Evolutionary conservation across 2,797 vertebrate species (phyloP), one percentile per base, ranked within the genome.

Genomic region (Enteromius argenteus): DNA sequence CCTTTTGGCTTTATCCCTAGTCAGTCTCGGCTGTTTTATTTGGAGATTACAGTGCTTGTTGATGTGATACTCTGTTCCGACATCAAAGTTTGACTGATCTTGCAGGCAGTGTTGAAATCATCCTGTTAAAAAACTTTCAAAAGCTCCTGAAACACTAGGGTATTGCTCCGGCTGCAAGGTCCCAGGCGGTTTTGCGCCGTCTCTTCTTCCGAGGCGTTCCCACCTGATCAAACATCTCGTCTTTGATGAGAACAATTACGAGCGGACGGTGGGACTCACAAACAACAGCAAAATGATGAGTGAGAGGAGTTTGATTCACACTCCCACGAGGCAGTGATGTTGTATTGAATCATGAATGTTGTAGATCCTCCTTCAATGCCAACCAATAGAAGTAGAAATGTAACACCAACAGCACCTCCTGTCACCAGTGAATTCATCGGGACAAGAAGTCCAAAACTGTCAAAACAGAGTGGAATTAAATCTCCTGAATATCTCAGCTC

Each of bases 11-110:
- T 80, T 5, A 85, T 86, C 89, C 91, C 86, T 88, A 86, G 67
- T 84, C 83, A 87, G 89, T 89, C 86, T 85, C 88, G 87, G 90
- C 89, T 81, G 90, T 86, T 91, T 93, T 90, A 91, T 92, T 93
- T 92, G 90, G 90, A 93, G 92, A 94, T 94, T 91, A 91, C 87
- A 92, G 89, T 58, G 80, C 75, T 87, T 90, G 92, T 92, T 92
- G 92, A 92, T 92, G 93, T 89, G 91, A 89, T 90, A 89, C 89
- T 91, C 62, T 84, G 88, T 87, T 88, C 88, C 76, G 74, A 86
- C 89, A 92, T 93, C 91, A 92, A 93, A 93, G 91, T 91, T 90
- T 78, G 90, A 91, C 87, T 91, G 91, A 92, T 93, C 86, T 88
- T 14, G 67, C 89, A 89, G 27, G 89, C 86, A 88, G 84, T 88